A percentile compares a stretch with the other conserved stretches of the same genome.
Evolutionary conservation across 2,888 invertebrate genomes (phyloP).

Genomic region (Panzeria rudis): DNA sequence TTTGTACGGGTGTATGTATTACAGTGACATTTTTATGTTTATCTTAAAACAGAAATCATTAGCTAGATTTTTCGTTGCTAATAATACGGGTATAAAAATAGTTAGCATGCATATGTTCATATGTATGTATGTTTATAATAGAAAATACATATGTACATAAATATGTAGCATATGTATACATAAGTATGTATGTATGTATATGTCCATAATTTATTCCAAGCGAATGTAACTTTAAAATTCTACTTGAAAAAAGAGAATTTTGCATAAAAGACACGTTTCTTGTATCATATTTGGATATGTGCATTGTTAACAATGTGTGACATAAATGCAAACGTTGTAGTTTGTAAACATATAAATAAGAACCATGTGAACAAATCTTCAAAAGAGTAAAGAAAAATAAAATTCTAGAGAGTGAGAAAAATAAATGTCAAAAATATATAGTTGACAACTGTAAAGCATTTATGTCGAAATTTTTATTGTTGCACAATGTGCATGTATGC

Average conservation of each 20-base stretch:
- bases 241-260: slow-evolving; percentile 56
- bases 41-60: slow-evolving; percentile 71
- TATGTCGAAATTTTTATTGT: slow-evolving; percentile 15
- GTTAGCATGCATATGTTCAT: neutral
- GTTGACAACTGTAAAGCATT: slow-evolving; percentile 19
- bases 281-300: slow-evolving; percentile 42
- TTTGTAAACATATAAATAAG: neutral
- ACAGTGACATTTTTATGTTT: slow-evolving; percentile 61
- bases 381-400: slow-evolving; percentile 5
- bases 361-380: neutral
- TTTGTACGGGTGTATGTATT: slow-evolving; percentile 2
- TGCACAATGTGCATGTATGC: slow-evolving; percentile 8
- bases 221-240: slow-evolving; percentile 50
- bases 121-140: too few species aligned
- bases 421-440: slow-evolving; percentile 38
- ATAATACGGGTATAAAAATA: slow-evolving; percentile 47
- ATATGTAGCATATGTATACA: too few species aligned
- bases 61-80: slow-evolving; percentile 55
- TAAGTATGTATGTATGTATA: neutral
- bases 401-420: slow-evolving; percentile 12
- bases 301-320: slow-evolving; percentile 33
- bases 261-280: slow-evolving; percentile 71
- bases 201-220: neutral
- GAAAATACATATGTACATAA: neutral
- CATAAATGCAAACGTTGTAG: slow-evolving; percentile 22